Base-by-base conservation (phyloP, 2,888 invertebrate genomes). In the Macrophya annulata region DNA sequence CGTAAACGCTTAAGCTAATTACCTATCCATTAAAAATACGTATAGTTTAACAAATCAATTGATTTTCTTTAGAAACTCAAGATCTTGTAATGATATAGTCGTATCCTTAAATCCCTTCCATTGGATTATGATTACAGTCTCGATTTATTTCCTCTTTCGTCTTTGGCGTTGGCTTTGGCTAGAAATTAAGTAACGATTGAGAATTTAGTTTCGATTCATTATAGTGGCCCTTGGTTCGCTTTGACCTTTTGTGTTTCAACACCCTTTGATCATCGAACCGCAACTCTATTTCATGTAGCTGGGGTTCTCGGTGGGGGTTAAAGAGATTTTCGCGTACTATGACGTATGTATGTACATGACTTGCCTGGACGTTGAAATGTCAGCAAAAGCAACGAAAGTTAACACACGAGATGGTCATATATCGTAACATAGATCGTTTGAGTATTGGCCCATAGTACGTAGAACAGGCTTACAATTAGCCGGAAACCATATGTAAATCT, bases 201-300 rank as follows among this genome's bases (percentile, higher is more conserved):
- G 31, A 81, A 81, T 81, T 81, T 62, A 62, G 10, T 10, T 62
- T 43, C 40, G 25, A 43, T 62, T 43, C 15, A 21, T 21, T 12
- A n/a, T 8, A n/a, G 43, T 43, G 81, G 62, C 43, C 62, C 37
- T 77, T 31, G 77, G 59, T 17, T 43, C 10, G 43, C 12, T 43
- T 25, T 62, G 81, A 81, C 81, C 81, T 81, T 81, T 81, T 81
- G 81, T 62, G 81, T 62, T 62, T 21, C 25, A 25, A 81, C 81
- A 81, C 62, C 43, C 81, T 81, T 81, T 81, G 81, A 81, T 62
- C 81, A 62, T 31, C 43, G 81, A 81, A 81, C 81, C 81, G 62
- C 25, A 62, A 81, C 62, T 81, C 31, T 40, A 43, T 40, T 77
- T 37, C 43, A 62, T 43, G 25, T 62, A 62, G 62, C 62, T 40